phyloP scores from a whole-genome alignment of 2,797 vertebrate species.

The Podarcis siculus region DNA sequence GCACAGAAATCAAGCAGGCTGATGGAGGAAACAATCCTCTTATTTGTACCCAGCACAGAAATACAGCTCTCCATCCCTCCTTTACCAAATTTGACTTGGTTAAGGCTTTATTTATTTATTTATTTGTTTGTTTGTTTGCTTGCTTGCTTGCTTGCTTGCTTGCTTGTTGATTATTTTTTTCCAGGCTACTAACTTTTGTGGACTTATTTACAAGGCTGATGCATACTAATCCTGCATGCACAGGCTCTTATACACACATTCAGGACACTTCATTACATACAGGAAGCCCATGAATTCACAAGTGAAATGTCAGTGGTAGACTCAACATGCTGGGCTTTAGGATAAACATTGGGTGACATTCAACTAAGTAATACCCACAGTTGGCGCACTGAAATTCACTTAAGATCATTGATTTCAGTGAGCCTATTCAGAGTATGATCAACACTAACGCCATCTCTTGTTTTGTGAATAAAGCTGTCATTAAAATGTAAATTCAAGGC shows the following conservation, averaged over 20 bases:
- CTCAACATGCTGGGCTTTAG: neutral
- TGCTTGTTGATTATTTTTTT: too few species aligned
- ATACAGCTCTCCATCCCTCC: neutral
- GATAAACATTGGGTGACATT: neutral
- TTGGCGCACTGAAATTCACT: neutral
- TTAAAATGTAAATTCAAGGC: neutral
- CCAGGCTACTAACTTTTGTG: neutral
- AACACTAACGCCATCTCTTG: neutral
- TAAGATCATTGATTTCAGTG: too few species aligned
- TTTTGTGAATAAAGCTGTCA: too few species aligned
- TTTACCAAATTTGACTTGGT: neutral
- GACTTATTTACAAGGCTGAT: neutral
- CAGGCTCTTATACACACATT: neutral
- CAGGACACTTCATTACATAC: neutral
- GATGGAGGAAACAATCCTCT: neutral
- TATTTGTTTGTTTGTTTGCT: too few species aligned
- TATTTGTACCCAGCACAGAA: neutral
- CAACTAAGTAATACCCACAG: too few species aligned
- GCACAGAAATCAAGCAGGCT: neutral
- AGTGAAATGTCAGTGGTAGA: neutral
- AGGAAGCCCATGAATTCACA: neutral
- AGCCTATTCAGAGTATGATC: too few species aligned
- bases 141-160: too few species aligned
- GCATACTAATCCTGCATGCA: neutral
- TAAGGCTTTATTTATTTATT: too few species aligned